Conservation (phyloP, 2,113 vertebrate genomes). For the Bungarus multicinctus region DNA sequence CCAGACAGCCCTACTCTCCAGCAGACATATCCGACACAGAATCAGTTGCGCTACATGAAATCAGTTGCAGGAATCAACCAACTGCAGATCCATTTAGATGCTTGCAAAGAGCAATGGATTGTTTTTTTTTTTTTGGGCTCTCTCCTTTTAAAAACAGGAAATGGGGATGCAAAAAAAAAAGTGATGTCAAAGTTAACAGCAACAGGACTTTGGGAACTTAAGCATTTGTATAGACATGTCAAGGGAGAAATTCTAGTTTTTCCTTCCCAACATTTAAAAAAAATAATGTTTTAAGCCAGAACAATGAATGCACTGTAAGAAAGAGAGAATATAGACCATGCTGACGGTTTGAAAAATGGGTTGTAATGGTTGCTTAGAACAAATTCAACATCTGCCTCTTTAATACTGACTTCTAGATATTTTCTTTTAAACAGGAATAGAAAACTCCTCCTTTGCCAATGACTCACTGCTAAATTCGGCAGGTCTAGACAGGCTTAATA, state of each 20-base stretch:
- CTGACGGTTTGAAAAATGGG: background rate
- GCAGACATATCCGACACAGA: background rate
- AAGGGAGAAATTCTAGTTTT: background rate
- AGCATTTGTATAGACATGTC: background rate
- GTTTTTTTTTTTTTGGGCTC: background rate
- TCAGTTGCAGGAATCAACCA: background rate
- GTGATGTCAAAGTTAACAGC: background rate
- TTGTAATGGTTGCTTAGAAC: background rate
- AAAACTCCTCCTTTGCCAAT: background rate
- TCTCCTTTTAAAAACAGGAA: constrained; percentile 10
- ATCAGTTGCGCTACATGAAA: background rate
- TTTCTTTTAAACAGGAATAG: background rate
- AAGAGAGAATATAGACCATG: background rate
- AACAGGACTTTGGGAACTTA: background rate
- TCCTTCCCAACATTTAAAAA: background rate
- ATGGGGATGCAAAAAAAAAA: background rate
- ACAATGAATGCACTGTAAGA: background rate
- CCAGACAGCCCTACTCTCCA: no score
- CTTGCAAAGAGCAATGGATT: background rate
- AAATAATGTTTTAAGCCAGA: background rate
- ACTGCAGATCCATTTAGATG: background rate
- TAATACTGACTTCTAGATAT: background rate
- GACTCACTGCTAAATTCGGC: background rate
- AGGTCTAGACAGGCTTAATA: background rate
- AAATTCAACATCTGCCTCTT: background rate